Percentiles rank a stretch among this genome's conserved stretches.
Conservation (phyloP, 2,888 invertebrate species). For the Lasioglossum calceatum region DNA sequence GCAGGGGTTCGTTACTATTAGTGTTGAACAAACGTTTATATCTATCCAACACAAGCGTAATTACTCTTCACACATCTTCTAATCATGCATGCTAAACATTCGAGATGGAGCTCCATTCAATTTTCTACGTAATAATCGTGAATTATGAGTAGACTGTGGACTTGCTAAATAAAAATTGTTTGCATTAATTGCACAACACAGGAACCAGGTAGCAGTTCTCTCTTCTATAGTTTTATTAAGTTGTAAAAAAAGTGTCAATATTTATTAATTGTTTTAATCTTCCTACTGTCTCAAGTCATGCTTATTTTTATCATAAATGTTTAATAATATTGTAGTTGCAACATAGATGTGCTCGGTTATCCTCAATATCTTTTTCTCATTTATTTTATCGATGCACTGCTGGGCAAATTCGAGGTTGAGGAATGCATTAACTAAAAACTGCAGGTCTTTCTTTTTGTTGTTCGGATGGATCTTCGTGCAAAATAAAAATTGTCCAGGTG, state of each 20-base stretch:
- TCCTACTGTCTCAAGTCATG: too few relatives aligned
- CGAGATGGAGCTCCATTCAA: background rate
- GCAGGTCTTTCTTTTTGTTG: background rate
- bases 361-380: background rate
- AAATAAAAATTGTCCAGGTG: too few relatives aligned
- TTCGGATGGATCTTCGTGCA: background rate
- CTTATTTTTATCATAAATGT: background rate
- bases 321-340: background rate
- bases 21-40: background rate
- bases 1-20: constrained; percentile 41
- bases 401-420: too few relatives aligned
- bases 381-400: background rate
- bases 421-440: too few relatives aligned
- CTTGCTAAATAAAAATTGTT: background rate
- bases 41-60: background rate
- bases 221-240: background rate
- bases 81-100: background rate
- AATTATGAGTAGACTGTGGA: background rate
- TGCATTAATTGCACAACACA: background rate
- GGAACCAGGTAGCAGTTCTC: background rate
- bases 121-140: background rate
- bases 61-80: background rate
- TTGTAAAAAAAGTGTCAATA: too few relatives aligned
- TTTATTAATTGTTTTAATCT: too few relatives aligned
- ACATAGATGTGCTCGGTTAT: background rate